Percentiles rank a stretch among this genome's conserved stretches.
These are phyloP conservation scores for Drosophila histrio DNA, from an alignment of 2,888 invertebrate species.

Conservation along the genomic window DNA sequence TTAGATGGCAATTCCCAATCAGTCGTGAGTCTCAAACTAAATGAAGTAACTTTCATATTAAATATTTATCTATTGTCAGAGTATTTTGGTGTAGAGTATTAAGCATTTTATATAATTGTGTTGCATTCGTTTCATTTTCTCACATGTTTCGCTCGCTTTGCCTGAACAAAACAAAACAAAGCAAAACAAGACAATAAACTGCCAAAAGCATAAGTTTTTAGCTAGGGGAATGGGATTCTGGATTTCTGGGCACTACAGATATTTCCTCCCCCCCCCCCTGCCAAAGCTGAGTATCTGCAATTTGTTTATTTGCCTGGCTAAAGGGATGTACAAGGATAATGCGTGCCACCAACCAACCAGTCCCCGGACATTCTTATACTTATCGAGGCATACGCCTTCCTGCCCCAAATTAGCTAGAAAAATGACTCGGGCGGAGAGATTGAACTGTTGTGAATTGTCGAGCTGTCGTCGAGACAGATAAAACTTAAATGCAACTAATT, in stretches of 20 bases:
- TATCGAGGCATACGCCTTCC: constrained; percentile 1
- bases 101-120: neutral
- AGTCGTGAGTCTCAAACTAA: neutral
- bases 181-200: constrained; percentile 73
- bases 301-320: constrained; percentile 34
- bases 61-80: neutral
- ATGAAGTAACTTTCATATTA: neutral
- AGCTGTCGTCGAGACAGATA: neutral
- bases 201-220: constrained; percentile 70
- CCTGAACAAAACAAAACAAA: constrained; percentile 48
- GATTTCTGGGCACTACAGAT: neutral
- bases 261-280: neutral
- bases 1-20: neutral
- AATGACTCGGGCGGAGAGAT: neutral
- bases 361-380: neutral
- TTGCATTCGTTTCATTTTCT: neutral
- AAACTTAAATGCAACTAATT: neutral
- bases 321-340: constrained; percentile 12
- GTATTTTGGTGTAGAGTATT: neutral
- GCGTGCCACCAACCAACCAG: neutral
- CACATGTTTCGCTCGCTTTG: constrained; percentile 15
- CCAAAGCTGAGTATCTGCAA: constrained; percentile 25
- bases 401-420: constrained; percentile 5
- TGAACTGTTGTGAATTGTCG: neutral
- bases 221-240: constrained; percentile 4